These are phyloP conservation scores for Falco biarmicus DNA, from an alignment of 2,797 vertebrate genomes.

Conservation along the genomic window DNA sequence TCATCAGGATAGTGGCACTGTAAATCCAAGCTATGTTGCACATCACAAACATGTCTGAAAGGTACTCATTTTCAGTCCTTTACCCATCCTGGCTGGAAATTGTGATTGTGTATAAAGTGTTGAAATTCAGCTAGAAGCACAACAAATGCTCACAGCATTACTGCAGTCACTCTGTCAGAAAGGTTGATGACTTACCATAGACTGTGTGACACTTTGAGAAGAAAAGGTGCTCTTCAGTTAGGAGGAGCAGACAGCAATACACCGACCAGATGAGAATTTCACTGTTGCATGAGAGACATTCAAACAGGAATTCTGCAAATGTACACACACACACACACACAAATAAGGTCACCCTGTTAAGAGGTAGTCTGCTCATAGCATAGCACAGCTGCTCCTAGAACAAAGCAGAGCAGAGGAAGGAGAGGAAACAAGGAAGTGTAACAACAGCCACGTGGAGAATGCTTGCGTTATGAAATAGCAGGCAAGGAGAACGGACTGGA, in stretches of 20 bases:
- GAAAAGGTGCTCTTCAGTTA: constrained; percentile 89
- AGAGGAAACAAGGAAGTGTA: neutral
- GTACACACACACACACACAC: neutral
- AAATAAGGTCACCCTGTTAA: neutral
- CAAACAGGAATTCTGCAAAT: constrained; percentile 90
- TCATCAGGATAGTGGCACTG: neutral
- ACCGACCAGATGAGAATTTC: constrained; percentile 89
- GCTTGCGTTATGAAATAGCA: neutral
- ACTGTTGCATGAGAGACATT: constrained; percentile 84
- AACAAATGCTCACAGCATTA: neutral
- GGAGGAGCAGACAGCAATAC: constrained; percentile 88
- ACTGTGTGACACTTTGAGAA: constrained; percentile 94
- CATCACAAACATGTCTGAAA: neutral
- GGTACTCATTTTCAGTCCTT: constrained; percentile 1
- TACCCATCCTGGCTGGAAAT: neutral
- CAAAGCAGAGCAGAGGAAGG: neutral
- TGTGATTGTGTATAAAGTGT: neutral
- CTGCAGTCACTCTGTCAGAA: neutral
- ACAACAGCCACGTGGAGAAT: neutral
- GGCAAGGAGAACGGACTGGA: neutral
- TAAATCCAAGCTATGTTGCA: neutral
- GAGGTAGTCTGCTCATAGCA: neutral
- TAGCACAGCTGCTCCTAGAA: constrained; percentile 11
- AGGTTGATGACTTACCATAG: constrained; percentile 85
- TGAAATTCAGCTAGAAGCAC: constrained; percentile 26